These are phyloP conservation scores for Trachurus trachurus DNA, from an alignment of 2,797 vertebrate genomes.

Conservation along the genomic window DNA sequence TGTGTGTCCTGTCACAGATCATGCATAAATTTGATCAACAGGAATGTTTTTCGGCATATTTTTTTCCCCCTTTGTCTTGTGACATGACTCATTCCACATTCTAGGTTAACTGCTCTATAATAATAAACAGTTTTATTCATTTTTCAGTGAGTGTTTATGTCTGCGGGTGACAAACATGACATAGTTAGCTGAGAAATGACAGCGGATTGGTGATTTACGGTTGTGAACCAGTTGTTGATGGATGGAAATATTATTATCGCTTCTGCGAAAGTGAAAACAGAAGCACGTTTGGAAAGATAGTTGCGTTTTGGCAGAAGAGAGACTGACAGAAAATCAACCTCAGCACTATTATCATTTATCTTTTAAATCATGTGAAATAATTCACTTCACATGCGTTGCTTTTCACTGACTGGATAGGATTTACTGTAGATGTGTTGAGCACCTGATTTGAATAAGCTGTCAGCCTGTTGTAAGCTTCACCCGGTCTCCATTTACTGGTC, in stretches of 20 bases:
- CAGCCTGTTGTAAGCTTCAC: slow-evolving; percentile 57
- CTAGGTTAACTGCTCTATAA: slow-evolving; percentile 24
- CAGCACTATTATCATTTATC: slow-evolving; percentile 35
- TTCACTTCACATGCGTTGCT: slow-evolving; percentile 36
- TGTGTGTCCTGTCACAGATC: slow-evolving; percentile 18
- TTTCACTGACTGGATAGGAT: slow-evolving; percentile 42
- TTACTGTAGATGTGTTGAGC: slow-evolving; percentile 66
- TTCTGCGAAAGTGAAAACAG: slow-evolving; percentile 20
- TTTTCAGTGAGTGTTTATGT: slow-evolving; percentile 27
- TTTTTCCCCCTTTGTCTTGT: background rate
- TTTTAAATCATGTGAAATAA: slow-evolving; percentile 44
- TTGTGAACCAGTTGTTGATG: slow-evolving; percentile 14
- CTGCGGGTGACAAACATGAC: slow-evolving; percentile 4
- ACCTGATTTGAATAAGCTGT: slow-evolving; percentile 75
- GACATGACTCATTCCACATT: slow-evolving; percentile 47
- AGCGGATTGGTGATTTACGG: slow-evolving; percentile 17
- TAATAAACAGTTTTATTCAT: slow-evolving; percentile 41
- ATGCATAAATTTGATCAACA: slow-evolving; percentile 36
- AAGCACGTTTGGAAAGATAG: background rate
- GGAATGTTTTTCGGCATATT: slow-evolving; percentile 40
- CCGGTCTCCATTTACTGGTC: slow-evolving; percentile 62
- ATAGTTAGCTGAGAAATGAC: slow-evolving; percentile 20
- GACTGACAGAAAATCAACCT: slow-evolving; percentile 9
- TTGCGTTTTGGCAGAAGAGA: background rate
- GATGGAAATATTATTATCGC: slow-evolving; percentile 15